Evolutionary conservation across 2,113 vertebrate species (phyloP).

Genomic region (Rhinoptilus africanus): DNA sequence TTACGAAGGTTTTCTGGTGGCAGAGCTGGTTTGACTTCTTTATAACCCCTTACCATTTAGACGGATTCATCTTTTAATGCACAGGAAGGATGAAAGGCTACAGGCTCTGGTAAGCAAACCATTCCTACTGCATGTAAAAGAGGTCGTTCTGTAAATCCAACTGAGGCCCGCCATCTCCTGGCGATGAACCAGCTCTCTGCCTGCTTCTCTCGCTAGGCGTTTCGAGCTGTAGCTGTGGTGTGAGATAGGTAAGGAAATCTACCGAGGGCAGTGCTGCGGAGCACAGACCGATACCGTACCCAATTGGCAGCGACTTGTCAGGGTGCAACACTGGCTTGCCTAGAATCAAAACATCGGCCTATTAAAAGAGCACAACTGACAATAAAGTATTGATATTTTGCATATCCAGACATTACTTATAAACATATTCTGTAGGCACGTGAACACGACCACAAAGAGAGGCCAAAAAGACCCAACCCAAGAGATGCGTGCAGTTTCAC

Average conservation of each 20-base stretch:
- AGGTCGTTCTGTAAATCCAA: not conserved
- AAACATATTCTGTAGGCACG: no score
- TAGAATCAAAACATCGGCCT: not conserved
- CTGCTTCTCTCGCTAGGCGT: not conserved
- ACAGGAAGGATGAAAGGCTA: not conserved
- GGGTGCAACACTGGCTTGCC: not conserved
- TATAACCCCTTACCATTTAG: not conserved
- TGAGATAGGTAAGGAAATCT: rapidly evolving
- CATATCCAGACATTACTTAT: not conserved
- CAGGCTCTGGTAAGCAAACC: not conserved
- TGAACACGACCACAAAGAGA: no score
- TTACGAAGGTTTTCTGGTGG: not conserved
- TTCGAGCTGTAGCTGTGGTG: not conserved
- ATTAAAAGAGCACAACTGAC: not conserved
- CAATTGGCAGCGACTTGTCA: not conserved
- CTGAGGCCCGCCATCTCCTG: no score
- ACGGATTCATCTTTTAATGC: not conserved
- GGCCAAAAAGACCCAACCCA: not conserved
- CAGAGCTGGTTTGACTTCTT: not conserved
- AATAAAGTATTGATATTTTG: not conserved
- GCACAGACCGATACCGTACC: no score
- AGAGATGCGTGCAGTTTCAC: not conserved
- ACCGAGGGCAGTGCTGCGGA: no score
- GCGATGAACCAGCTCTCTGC: not conserved
- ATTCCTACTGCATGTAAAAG: not conserved